These are phyloP conservation scores for Geococcyx californianus DNA, from an alignment of 2,113 vertebrate genomes.

Conservation along the genomic window DNA sequence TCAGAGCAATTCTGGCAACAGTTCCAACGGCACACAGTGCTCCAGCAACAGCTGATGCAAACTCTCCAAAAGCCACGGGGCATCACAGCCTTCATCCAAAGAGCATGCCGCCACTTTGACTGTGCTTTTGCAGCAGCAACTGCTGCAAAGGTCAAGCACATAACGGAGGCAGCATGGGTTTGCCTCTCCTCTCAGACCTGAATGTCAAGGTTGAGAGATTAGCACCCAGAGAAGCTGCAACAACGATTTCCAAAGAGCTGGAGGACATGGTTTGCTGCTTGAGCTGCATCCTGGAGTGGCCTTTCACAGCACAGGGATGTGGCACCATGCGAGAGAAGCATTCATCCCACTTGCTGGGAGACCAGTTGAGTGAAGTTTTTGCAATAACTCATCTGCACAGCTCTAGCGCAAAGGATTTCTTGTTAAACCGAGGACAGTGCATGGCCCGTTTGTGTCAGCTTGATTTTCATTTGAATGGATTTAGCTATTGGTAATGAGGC, in stretches of 20 bases:
- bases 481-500: background rate
- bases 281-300: background rate
- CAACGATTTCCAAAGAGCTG: background rate
- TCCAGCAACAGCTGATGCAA: conserved; percentile 37
- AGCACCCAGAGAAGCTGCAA: background rate
- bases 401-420: background rate
- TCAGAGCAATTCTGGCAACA: conserved; percentile 43
- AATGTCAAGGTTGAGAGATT: conserved; percentile 16
- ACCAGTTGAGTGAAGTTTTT: background rate
- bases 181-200: background rate
- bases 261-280: background rate
- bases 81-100: background rate
- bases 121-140: conserved; percentile 4
- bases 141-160: conserved; percentile 49
- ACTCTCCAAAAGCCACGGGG: background rate
- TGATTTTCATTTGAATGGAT: background rate
- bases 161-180: background rate
- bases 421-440: background rate
- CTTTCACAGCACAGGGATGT: accelerated
- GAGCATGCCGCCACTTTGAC: background rate
- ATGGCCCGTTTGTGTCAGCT: background rate
- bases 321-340: background rate
- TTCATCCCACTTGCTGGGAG: background rate
- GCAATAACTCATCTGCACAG: background rate
- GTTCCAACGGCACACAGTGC: background rate